These are phyloP conservation scores for Tridacna crocea DNA, from an alignment of 2,888 invertebrate genomes.

Conservation along the genomic window DNA sequence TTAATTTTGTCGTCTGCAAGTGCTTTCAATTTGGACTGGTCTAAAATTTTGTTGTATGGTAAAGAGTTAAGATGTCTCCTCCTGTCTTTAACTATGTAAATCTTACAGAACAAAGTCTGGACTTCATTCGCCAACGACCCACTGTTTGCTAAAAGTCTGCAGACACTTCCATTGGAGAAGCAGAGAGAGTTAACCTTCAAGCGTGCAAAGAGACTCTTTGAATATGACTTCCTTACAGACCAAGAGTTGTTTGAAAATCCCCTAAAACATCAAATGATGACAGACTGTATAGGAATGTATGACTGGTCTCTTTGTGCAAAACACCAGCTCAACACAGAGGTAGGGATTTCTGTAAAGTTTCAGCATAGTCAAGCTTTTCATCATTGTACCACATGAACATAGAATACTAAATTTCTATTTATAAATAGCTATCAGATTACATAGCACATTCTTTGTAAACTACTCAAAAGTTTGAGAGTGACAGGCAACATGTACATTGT, in stretches of 20 bases:
- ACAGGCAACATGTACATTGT: no score
- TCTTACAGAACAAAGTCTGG: conserved; percentile 91
- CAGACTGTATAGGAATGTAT: conserved; percentile 82
- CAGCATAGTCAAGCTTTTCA: no score
- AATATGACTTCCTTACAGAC: conserved; percentile 87
- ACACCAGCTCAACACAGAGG: conserved; percentile 79
- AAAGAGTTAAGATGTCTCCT: no score
- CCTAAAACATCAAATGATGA: conserved; percentile 78
- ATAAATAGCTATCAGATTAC: no score
- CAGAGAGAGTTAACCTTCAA: conserved; percentile 85
- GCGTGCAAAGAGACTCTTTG: conserved; percentile 87
- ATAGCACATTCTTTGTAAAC: no score
- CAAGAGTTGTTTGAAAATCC: conserved; percentile 85
- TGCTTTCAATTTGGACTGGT: no score
- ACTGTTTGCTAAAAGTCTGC: conserved; percentile 88
- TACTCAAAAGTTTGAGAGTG: no score
- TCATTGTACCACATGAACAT: no score
- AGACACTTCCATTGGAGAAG: conserved; percentile 89
- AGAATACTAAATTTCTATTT: no score
- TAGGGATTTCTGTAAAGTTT: conserved; percentile 40
- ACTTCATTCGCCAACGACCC: conserved; percentile 91
- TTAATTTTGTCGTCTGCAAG: no score
- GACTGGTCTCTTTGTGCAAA: conserved; percentile 84
- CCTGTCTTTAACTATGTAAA: no score
- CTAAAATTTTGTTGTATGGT: no score